These are phyloP conservation scores for Falco naumanni DNA, from an alignment of 2,797 vertebrate genomes.

Conservation along the genomic window DNA sequence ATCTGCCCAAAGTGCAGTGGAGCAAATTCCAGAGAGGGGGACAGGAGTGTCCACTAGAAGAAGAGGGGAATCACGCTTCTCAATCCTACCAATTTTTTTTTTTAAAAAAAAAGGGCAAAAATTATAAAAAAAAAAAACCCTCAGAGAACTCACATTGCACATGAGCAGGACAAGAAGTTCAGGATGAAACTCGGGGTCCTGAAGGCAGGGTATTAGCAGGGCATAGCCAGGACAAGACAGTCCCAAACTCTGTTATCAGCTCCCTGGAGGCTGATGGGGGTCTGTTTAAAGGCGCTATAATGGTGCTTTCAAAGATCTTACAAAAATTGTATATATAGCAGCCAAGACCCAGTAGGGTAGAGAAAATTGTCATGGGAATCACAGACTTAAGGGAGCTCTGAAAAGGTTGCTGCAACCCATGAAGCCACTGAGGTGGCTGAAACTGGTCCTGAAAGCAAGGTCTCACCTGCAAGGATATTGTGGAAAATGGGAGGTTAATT, in stretches of 20 bases:
- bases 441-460: not conserved
- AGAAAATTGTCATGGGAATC: not conserved
- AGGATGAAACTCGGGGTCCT: not conserved
- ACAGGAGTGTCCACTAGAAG: not conserved
- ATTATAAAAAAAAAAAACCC: rapidly evolving
- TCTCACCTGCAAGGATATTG: not conserved
- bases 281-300: not conserved
- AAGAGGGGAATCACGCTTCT: not conserved
- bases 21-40: not conserved
- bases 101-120: not conserved
- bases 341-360: not conserved
- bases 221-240: not conserved
- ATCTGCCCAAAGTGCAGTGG: not conserved
- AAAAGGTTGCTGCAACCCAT: not conserved
- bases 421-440: not conserved
- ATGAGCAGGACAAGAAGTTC: not conserved
- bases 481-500: not conserved
- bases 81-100: not conserved
- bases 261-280: not conserved
- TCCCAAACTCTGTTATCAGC: not conserved
- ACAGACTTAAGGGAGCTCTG: not conserved
- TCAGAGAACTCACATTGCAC: not conserved
- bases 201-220: not conserved
- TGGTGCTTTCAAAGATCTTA: not conserved
- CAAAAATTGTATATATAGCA: not conserved